Base-by-base conservation (phyloP, 2,888 invertebrate genomes). In the Emmelina monodactyla region DNA sequence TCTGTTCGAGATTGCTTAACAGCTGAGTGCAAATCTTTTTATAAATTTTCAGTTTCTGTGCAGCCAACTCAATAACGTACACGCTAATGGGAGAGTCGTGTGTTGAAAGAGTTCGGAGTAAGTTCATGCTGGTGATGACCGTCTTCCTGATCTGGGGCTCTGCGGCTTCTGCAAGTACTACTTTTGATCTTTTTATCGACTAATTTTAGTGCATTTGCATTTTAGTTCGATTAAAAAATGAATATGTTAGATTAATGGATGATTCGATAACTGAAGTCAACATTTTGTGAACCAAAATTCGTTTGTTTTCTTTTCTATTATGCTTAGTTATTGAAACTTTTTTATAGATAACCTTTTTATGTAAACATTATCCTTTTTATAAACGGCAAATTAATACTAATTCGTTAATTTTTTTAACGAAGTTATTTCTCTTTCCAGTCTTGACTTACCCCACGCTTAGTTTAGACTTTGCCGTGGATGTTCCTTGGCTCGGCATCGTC, bases 401-500 rank as follows among this genome's bases (percentile, higher is more conserved):
- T n/a, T n/a, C n/a, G n/a, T n/a, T n/a, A n/a, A n/a, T n/a, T n/a
- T n/a, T n/a, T n/a, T n/a, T n/a, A n/a, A n/a, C n/a, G n/a, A n/a
- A n/a, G n/a, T n/a, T n/a, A n/a, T n/a, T 28, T 37, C 22, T 29
- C 28, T 31, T 60, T 64, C 14, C 61, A 85, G 89, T 84, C n/a
- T 53, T 88, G 31, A 85, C 89, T 0, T 88, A 87, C 70, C 69
- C 84, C 3, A 81, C 88, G 0, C 76, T 91, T 13, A 87, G 88
- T 1, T 43, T 82, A 2, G 46, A 71, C 33, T 66, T 84, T 45
- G 64, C 73, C 2, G 39, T 66, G 1, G 56, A 70, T 1, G 43
- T 78, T 1, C 50, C 70, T 3, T 49, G 76, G 34, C 50, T 86
- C 9, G 82, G 79, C 12, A 61, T 89, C 31, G 61, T 63, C 4